phyloP scores from a whole-genome alignment of 2,113 vertebrate genomes.

The Marmota flaviventris region DNA sequence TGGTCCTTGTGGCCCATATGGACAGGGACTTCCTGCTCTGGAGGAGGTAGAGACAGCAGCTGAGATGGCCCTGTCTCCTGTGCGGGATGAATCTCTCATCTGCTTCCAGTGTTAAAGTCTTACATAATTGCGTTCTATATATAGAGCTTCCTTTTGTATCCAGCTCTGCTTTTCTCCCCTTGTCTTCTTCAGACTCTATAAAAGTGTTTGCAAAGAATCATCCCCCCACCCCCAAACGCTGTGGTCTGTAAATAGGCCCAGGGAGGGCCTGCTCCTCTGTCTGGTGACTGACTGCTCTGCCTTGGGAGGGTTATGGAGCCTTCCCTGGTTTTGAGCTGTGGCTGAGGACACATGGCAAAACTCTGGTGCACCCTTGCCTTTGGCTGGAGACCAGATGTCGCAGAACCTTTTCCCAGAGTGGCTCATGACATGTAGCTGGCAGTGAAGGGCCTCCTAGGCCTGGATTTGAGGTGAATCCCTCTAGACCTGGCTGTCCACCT shows the following conservation, averaged over 20 bases:
- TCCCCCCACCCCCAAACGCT: not conserved
- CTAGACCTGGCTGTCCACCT: slow-evolving; percentile 59
- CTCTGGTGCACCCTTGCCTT: not conserved
- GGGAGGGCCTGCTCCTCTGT: slow-evolving; percentile 58
- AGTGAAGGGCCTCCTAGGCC: slow-evolving; percentile 37
- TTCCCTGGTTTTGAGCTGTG: not conserved
- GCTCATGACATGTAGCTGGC: slow-evolving; percentile 67
- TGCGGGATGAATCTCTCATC: not conserved
- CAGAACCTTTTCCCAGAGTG: slow-evolving; percentile 55
- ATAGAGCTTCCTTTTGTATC: slow-evolving; percentile 73
- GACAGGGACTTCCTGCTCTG: slow-evolving; percentile 10
- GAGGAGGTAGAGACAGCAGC: not conserved
- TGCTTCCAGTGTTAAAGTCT: slow-evolving; percentile 54
- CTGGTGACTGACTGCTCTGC: not conserved
- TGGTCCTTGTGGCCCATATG: not conserved
- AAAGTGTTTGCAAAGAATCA: slow-evolving; percentile 72
- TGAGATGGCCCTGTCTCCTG: not conserved
- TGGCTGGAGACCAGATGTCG: slow-evolving; percentile 30
- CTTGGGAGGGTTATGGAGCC: not conserved
- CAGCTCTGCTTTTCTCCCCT: slow-evolving; percentile 33
- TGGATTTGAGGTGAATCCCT: slow-evolving; percentile 54
- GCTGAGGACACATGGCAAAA: not conserved
- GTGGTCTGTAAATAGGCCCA: slow-evolving; percentile 70
- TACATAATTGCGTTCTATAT: slow-evolving; percentile 75
- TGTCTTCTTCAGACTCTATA: not conserved